Evolutionary conservation across 2,888 invertebrate species (phyloP).

Genomic region (Lycia hirtaria): DNA sequence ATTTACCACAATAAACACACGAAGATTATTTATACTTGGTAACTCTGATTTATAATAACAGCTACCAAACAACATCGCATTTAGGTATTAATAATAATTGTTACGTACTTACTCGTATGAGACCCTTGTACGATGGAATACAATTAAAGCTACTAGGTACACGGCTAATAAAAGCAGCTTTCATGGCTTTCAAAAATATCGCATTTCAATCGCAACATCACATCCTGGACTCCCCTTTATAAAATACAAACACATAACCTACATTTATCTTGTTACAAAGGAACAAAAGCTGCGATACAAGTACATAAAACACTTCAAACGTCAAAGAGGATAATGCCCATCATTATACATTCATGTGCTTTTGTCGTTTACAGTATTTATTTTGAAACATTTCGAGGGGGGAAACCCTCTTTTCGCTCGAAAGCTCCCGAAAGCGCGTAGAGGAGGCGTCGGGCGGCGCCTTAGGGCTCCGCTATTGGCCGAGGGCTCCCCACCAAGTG

Average conservation of each 20-base stretch:
- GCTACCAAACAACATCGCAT: background rate
- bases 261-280: conserved; percentile 76
- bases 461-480: conserved; percentile 62
- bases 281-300: conserved; percentile 78
- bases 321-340: conserved; percentile 80
- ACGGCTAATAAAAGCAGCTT: conserved; percentile 68
- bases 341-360: conserved; percentile 85
- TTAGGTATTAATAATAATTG: conserved; percentile 40
- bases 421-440: conserved; percentile 78
- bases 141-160: conserved; percentile 51
- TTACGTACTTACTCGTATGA: conserved; percentile 31
- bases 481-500: conserved; percentile 64
- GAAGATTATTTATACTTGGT: no score
- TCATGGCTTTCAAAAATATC: conserved; percentile 75
- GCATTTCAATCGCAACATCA: conserved; percentile 74
- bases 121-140: conserved; percentile 52
- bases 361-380: conserved; percentile 84
- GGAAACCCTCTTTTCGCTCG: conserved; percentile 77
- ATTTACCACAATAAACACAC: no score
- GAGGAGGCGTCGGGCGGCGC: conserved; percentile 76
- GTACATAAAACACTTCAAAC: conserved; percentile 84
- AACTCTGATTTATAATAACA: no score
- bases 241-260: conserved; percentile 65
- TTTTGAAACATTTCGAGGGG: conserved; percentile 79
- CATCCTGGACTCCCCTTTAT: conserved; percentile 75